Percentiles rank a stretch among this genome's conserved stretches.
phyloP scores from a whole-genome alignment of 2,888 invertebrate species.

The Cyclophora punctaria region DNA sequence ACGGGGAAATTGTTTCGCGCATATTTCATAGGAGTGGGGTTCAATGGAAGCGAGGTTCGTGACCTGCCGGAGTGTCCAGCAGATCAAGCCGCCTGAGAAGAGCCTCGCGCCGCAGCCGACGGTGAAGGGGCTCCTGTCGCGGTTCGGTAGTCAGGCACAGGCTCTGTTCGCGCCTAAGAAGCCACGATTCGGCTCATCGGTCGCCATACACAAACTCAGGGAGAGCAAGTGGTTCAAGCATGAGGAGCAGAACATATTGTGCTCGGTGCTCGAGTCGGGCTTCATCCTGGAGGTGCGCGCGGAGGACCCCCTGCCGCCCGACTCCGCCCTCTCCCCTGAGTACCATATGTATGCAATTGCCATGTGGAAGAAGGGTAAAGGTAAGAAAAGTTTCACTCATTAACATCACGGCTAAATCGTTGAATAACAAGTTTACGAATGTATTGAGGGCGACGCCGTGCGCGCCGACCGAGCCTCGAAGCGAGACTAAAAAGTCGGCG shows the following conservation, averaged over 20 bases:
- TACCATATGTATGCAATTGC: constrained; percentile 80
- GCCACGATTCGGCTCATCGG: constrained; percentile 77
- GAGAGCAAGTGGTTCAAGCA: constrained; percentile 85
- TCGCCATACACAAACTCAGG: constrained; percentile 81
- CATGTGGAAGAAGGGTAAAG: constrained; percentile 82
- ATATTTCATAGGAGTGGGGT: constrained; percentile 55
- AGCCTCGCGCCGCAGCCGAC: constrained; percentile 66
- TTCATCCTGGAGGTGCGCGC: constrained; percentile 80
- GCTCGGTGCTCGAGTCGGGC: constrained; percentile 82
- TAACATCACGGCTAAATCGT: constrained; percentile 8
- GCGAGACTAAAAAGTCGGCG: constrained; percentile 47
- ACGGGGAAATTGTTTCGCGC: constrained; percentile 51
- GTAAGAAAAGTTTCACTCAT: constrained; percentile 49
- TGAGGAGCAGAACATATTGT: constrained; percentile 81
- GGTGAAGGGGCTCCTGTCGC: constrained; percentile 70
- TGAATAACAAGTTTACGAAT: constrained; percentile 17
- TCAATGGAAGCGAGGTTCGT: constrained; percentile 77
- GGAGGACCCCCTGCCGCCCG: constrained; percentile 63
- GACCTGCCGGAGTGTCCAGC: constrained; percentile 72
- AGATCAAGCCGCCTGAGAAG: constrained; percentile 74
- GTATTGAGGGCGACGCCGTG: constrained; percentile 37
- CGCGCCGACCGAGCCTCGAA: constrained; percentile 27
- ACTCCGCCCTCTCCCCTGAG: constrained; percentile 65
- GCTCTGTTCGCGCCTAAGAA: constrained; percentile 71
- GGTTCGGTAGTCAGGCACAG: constrained; percentile 73